Conservation (phyloP, 2,113 vertebrate genomes). For the Connochaetes taurinus region DNA sequence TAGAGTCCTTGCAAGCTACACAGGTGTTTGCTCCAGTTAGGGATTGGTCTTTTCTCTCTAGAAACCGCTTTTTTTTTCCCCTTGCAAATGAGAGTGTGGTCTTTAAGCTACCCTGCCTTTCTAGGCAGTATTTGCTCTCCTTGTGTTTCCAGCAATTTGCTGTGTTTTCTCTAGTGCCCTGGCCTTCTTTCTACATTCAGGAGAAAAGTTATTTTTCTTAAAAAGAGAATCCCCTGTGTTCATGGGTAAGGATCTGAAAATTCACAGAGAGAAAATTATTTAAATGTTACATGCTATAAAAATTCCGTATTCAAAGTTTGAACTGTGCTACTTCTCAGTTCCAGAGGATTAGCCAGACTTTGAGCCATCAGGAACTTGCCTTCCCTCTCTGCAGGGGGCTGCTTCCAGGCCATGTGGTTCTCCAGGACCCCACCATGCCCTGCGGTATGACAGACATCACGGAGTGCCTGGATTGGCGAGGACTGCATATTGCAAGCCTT, state of each 20-base stretch:
- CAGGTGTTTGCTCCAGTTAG: neutral
- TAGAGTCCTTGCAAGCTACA: neutral
- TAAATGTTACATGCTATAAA: neutral
- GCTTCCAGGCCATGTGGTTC: neutral
- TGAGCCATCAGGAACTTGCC: neutral
- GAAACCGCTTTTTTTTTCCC: neutral
- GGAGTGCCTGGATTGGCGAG: neutral
- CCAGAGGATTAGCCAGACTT: neutral
- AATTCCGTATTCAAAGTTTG: neutral
- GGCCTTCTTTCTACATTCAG: neutral
- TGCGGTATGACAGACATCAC: neutral
- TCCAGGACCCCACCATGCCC: neutral
- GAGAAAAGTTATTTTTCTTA: neutral
- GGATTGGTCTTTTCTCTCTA: neutral
- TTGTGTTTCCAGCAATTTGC: neutral
- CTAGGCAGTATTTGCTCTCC: neutral
- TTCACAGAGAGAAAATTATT: neutral
- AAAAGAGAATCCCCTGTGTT: neutral
- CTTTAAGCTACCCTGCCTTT: neutral
- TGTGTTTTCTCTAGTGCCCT: neutral
- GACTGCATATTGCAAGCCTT: neutral
- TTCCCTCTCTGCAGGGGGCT: neutral
- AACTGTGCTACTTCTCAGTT: neutral
- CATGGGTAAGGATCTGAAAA: neutral
- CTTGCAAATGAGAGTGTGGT: neutral